Conservation (phyloP, 1,140 invertebrate species). For the Ceratosolen fusciceps region DNA sequence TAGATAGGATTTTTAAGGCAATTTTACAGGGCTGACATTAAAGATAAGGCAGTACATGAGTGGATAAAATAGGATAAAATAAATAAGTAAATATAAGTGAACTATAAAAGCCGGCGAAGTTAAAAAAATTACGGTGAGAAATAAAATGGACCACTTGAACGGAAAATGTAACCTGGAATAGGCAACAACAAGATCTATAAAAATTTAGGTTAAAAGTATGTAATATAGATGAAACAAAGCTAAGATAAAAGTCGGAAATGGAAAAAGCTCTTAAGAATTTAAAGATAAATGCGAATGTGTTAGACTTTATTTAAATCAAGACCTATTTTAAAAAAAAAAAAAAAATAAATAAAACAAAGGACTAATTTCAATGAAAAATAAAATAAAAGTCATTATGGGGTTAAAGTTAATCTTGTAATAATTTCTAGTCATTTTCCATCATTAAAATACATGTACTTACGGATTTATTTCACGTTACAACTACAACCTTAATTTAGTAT, state of each 20-base stretch:
- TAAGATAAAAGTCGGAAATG: not conserved
- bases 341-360: too few species aligned
- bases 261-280: not conserved
- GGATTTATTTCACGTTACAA: too few species aligned
- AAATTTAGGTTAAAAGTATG: not conserved
- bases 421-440: too few species aligned
- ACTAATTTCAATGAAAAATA: too few species aligned
- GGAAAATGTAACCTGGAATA: not conserved
- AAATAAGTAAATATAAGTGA: not conserved
- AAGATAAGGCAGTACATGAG: not conserved
- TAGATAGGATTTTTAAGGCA: not conserved
- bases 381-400: too few species aligned
- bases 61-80: not conserved
- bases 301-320: not conserved
- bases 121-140: not conserved
- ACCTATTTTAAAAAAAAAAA: not conserved
- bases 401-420: too few species aligned
- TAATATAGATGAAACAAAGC: not conserved
- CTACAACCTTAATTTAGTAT: too few species aligned
- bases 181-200: not conserved
- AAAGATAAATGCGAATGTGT: not conserved
- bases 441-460: too few species aligned
- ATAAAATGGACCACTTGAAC: not conserved
- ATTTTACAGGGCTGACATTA: not conserved
- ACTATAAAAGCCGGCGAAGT: not conserved